These are phyloP conservation scores for Cosmorhoe ocellata DNA, from an alignment of 2,888 invertebrate genomes.

Conservation along the genomic window DNA sequence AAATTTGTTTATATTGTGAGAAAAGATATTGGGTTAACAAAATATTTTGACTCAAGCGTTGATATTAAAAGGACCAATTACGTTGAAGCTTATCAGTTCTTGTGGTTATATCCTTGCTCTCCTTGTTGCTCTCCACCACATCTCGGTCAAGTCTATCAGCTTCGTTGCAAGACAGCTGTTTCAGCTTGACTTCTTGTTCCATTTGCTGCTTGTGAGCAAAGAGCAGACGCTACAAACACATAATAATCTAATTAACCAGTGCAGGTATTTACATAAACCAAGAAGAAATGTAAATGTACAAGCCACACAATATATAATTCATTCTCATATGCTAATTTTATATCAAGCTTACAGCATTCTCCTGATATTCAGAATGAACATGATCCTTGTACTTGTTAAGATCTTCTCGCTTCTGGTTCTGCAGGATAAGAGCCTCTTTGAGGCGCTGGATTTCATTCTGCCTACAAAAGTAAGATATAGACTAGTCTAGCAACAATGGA, in stretches of 20 bases:
- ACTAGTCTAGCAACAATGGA: too few species aligned
- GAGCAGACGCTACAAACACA: constrained; percentile 80
- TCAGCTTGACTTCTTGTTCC: constrained; percentile 85
- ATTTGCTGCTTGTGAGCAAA: constrained; percentile 86
- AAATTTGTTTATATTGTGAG: too few species aligned
- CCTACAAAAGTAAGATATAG: constrained; percentile 46
- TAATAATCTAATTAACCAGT: neutral
- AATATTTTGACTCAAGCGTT: too few species aligned
- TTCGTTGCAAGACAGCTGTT: constrained; percentile 68
- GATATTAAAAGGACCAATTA: constrained; percentile 23
- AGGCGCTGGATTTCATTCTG: constrained; percentile 72
- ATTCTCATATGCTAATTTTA: too few species aligned
- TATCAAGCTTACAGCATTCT: constrained; percentile 75
- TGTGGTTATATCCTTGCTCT: constrained; percentile 65
- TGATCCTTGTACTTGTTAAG: constrained; percentile 69
- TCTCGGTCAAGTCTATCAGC: constrained; percentile 73
- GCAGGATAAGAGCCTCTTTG: constrained; percentile 61
- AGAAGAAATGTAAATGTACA: too few species aligned
- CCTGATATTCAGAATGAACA: constrained; percentile 73
- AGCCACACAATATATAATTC: too few species aligned
- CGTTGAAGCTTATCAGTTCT: constrained; percentile 70
- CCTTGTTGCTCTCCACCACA: constrained; percentile 68
- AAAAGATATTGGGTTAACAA: too few species aligned
- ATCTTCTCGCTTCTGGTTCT: constrained; percentile 67
- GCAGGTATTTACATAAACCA: too few species aligned